phyloP scores from a whole-genome alignment of 1,140 invertebrate genomes.

The Caenorhabditis tropicalis region DNA sequence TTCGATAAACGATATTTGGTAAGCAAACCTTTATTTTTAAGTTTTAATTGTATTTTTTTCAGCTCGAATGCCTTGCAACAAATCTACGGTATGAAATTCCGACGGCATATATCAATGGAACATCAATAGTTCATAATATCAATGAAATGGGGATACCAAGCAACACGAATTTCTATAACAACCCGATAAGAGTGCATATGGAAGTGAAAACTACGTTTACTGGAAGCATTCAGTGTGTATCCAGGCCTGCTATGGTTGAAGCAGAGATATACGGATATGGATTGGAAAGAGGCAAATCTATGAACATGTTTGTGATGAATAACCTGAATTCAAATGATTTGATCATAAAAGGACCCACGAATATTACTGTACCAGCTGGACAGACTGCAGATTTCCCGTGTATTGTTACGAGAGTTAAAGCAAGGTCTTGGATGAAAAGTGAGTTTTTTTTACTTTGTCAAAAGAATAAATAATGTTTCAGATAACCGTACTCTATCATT shows the following conservation, averaged over 20 bases:
- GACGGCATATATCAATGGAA: constrained; percentile 65
- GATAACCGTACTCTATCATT: neutral
- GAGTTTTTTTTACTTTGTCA: neutral
- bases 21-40: neutral
- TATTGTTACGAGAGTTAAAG: constrained; percentile 34
- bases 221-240: constrained; percentile 68
- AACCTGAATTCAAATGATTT: constrained; percentile 45
- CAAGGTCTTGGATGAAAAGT: constrained; percentile 63
- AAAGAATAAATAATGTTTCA: neutral
- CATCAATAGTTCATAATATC: constrained; percentile 64
- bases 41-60: constrained; percentile 30
- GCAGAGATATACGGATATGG: constrained; percentile 65
- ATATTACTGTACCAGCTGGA: constrained; percentile 37
- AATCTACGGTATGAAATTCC: constrained; percentile 66
- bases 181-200: constrained; percentile 65
- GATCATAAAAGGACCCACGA: constrained; percentile 40
- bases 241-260: constrained; percentile 68
- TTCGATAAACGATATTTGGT: constrained; percentile 53
- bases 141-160: constrained; percentile 63
- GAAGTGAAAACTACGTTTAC: constrained; percentile 56
- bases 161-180: constrained; percentile 65
- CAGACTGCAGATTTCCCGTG: constrained; percentile 28
- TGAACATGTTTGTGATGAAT: constrained; percentile 63
- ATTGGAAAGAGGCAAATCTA: constrained; percentile 61
- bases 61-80: constrained; percentile 60